A percentile compares a stretch with the other conserved stretches of the same genome.
Conservation (phyloP, 1,140 invertebrate genomes). For the Carposina sasakii region DNA sequence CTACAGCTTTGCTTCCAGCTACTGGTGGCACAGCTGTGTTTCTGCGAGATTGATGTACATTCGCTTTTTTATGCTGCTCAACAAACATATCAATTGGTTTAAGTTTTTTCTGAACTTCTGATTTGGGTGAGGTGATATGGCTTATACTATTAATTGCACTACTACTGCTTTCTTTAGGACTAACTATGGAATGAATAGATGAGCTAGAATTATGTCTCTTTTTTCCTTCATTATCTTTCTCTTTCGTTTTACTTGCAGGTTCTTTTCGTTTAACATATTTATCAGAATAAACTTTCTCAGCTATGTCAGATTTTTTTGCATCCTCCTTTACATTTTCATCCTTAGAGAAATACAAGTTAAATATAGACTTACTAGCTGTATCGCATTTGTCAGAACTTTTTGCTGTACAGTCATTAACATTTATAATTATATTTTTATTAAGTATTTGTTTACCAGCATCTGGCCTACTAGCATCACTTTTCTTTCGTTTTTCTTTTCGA, state of each 20-base stretch:
- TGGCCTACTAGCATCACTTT: constrained; percentile 33
- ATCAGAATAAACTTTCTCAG: constrained; percentile 44
- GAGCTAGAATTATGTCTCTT: constrained; percentile 41
- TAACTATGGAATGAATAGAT: constrained; percentile 40
- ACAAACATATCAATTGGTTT: constrained; percentile 61
- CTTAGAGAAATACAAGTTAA: constrained; percentile 40
- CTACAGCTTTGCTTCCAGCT: constrained; percentile 16
- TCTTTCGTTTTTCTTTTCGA: constrained; percentile 66
- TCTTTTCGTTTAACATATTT: constrained; percentile 61
- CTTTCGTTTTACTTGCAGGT: constrained; percentile 29
- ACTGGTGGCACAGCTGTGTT: constrained; percentile 39
- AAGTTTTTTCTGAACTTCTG: constrained; percentile 43
- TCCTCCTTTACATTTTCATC: constrained; percentile 31
- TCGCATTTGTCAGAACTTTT: constrained; percentile 36
- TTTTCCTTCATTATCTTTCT: constrained; percentile 30
- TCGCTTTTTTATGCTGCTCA: constrained; percentile 44
- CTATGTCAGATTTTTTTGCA: constrained; percentile 23
- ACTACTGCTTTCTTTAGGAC: constrained; percentile 39
- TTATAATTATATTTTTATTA: constrained; percentile 35
- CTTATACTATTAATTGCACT: constrained; percentile 22
- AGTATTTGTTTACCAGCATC: constrained; percentile 31
- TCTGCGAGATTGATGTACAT: constrained; percentile 52
- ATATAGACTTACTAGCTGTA: constrained; percentile 26
- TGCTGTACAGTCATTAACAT: constrained; percentile 26
- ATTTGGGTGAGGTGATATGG: constrained; percentile 30